Conservation (phyloP, 2,797 vertebrate species). For the Vipera latastei region DNA sequence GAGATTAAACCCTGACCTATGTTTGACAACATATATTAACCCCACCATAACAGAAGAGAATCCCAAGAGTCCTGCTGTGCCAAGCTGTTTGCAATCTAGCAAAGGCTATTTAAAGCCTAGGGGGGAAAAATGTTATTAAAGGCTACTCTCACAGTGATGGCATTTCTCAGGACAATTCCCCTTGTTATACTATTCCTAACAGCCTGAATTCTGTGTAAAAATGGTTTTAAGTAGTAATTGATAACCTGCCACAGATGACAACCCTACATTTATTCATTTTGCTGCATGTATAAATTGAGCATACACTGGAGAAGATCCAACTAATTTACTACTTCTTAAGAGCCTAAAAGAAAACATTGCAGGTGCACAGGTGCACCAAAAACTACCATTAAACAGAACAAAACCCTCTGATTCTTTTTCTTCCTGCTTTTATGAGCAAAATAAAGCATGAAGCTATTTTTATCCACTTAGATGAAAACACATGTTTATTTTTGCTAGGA, state of each 20-base stretch:
- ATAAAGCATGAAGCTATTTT: background rate
- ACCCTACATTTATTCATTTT: background rate
- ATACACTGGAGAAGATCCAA: background rate
- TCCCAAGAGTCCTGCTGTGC: background rate
- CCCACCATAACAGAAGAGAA: background rate
- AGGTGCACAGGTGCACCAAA: background rate
- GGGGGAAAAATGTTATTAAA: background rate
- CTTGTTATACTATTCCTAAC: background rate
- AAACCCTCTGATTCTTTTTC: background rate
- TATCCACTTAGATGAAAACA: background rate
- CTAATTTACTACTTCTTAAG: background rate
- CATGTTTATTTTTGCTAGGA: background rate
- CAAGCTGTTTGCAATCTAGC: background rate
- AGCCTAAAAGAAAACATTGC: background rate
- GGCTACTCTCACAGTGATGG: fast-evolving
- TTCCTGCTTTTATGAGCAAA: background rate
- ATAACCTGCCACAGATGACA: background rate
- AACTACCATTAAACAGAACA: background rate
- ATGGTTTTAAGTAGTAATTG: background rate
- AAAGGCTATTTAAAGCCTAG: background rate
- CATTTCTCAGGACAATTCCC: background rate
- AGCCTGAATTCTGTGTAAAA: background rate
- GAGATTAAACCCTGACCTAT: slow-evolving; percentile 59
- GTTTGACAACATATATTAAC: slow-evolving; percentile 44
- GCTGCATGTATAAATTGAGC: background rate